These are phyloP conservation scores for Marronus borbonicus DNA, from an alignment of 2,888 invertebrate species.

Conservation along the genomic window DNA sequence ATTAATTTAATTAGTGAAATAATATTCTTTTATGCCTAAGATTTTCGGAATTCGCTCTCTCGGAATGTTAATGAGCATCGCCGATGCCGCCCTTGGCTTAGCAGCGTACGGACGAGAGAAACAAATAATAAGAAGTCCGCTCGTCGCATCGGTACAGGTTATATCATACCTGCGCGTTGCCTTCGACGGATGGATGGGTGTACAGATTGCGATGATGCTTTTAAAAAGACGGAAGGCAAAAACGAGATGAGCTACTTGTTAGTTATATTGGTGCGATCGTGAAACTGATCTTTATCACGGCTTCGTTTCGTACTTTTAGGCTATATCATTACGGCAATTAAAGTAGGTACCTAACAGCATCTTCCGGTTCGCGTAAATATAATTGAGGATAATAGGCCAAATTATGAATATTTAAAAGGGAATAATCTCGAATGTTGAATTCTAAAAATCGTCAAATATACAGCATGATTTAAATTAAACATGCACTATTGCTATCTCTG, in stretches of 20 bases:
- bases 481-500: too few relatives aligned
- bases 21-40: conserved; percentile 31
- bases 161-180: neutral
- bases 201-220: too few relatives aligned
- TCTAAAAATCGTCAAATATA: too few relatives aligned
- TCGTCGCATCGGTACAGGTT: neutral
- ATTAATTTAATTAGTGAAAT: conserved; percentile 47
- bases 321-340: neutral
- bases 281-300: neutral
- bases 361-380: too few relatives aligned
- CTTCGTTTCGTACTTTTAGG: neutral
- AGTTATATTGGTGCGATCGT: conserved; percentile 2
- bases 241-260: neutral
- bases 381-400: too few relatives aligned
- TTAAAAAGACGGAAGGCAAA: too few relatives aligned
- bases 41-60: conserved; percentile 34
- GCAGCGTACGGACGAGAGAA: neutral
- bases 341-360: neutral
- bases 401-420: too few relatives aligned
- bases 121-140: neutral
- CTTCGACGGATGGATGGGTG: too few relatives aligned
- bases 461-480: too few relatives aligned
- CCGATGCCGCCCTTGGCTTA: neutral
- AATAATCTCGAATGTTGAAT: too few relatives aligned
- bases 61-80: conserved; percentile 37